Percentiles rank a stretch among this genome's conserved stretches.
These are phyloP conservation scores for Axinella damicornis DNA, from an alignment of 37 sponge, comb jelly and placozoan genomes.

Conservation along the genomic window DNA sequence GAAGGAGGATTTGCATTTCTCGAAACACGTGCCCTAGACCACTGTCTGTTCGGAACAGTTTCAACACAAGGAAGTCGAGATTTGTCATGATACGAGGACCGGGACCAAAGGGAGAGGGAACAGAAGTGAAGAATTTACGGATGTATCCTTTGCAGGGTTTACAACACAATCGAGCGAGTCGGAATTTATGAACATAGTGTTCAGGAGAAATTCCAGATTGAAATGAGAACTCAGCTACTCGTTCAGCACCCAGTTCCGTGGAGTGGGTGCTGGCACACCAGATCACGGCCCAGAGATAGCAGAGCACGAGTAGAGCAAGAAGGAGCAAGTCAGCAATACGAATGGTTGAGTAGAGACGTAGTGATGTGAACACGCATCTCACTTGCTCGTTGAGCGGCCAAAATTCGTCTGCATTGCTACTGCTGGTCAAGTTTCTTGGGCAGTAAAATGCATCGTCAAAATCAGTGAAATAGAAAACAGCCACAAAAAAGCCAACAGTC, in stretches of 20 bases:
- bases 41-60: constrained; percentile 33
- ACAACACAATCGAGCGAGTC: background rate
- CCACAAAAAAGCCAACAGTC: constrained; percentile 14
- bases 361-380: constrained; percentile 38
- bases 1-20: constrained; percentile 16
- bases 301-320: constrained; percentile 18
- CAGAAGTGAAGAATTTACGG: too few species aligned
- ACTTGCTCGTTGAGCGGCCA: constrained; percentile 16
- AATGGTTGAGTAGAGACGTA: constrained; percentile 24
- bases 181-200: constrained; percentile 24
- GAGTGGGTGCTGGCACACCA: constrained; percentile 45
- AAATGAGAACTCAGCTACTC: constrained; percentile 46
- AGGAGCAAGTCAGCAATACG: constrained; percentile 36
- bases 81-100: constrained; percentile 8
- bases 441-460: constrained; percentile 9
- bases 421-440: too few species aligned
- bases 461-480: background rate
- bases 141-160: too few species aligned
- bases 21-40: constrained; percentile 21
- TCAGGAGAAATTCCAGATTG: constrained; percentile 33
- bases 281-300: constrained; percentile 13
- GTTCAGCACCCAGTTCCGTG: constrained; percentile 13
- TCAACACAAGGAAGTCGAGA: constrained; percentile 34
- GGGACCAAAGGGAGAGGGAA: background rate
- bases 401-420: background rate